Evolutionary conservation across 64 coral and sea anemone species (phyloP).

Genomic region (Stichodactyla helianthus): DNA sequence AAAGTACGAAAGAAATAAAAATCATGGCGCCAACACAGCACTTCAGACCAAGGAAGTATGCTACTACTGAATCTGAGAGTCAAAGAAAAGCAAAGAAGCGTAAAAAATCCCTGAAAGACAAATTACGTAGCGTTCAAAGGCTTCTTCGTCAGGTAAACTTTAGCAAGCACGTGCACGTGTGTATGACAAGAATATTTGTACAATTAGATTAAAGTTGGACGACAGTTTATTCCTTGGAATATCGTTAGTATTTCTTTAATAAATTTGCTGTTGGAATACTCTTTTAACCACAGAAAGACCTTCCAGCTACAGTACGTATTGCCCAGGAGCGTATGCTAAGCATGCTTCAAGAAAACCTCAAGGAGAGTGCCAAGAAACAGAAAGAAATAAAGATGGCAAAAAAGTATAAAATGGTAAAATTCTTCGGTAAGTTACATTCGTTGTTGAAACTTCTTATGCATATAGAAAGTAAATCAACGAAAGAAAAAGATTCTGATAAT

Average conservation of each 20-base stretch:
- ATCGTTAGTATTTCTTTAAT: background rate
- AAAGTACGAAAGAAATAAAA: background rate
- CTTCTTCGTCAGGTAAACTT: slow-evolving; percentile 19
- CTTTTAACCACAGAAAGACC: slow-evolving; percentile 35
- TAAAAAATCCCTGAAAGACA: slow-evolving; percentile 13
- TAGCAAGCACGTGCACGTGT: background rate
- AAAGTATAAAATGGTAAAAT: slow-evolving; percentile 84
- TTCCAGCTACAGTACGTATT: slow-evolving; percentile 69
- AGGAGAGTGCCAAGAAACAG: slow-evolving; percentile 43
- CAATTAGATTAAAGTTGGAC: background rate
- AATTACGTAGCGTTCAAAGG: slow-evolving; percentile 20
- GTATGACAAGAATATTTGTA: background rate
- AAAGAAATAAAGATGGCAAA: slow-evolving; percentile 61
- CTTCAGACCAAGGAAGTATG: background rate
- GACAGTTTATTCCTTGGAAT: background rate
- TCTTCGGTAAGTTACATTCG: slow-evolving; percentile 66
- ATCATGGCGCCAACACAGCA: slow-evolving; percentile 15
- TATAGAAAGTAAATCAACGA: too few species aligned
- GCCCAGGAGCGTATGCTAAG: slow-evolving; percentile 80
- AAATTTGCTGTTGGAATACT: background rate
- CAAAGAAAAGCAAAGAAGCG: slow-evolving; percentile 7
- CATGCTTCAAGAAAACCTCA: slow-evolving; percentile 49
- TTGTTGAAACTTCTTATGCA: background rate
- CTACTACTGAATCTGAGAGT: background rate
- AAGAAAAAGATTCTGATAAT: too few species aligned